Evolutionary conservation across 2,797 vertebrate genomes (phyloP), one percentile per base, ranked within the genome.

Genomic region (Cygnus olor): DNA sequence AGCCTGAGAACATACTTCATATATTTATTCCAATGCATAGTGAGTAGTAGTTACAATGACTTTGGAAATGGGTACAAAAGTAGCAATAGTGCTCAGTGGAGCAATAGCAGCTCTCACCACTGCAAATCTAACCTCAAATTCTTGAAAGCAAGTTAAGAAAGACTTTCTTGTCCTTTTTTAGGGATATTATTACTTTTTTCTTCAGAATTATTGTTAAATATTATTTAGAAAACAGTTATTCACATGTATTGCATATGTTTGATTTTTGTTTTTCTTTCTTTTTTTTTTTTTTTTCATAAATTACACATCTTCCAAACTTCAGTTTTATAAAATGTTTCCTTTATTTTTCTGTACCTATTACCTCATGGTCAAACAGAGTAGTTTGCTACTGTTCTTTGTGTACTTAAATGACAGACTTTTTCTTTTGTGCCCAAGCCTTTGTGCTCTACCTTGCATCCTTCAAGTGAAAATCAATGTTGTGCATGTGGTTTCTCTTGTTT

Each of bases 11-110:
- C 73, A 38, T 38, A 60, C 49, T 86, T 83, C 73, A 89, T 58
- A 66, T 60, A 88, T 72, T 89, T 72, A 63, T 79, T 93, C 66
- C 83, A 58, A 51, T 57, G 56, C 81, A 38, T 54, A 74, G 68
- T 42, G 70, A 40, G 65, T 32, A 30, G 14, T 32, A 30, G 36
- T 89, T 47, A 13, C 42, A 36, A n/a, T 13, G n/a, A 27, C 11
- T 56, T 66, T 34, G 58, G 58, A 49, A 63, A 38, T 32, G 36
- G 16, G 17, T 40, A 53, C 36, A 64, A 78, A 76, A n/a, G 28
- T 77, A 49, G 36, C 45, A 40, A 20, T 38, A 30, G 16, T 61
- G 28, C n/a, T 63, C 16, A 51, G 20, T 32, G 21, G 20, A 60
- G n/a, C 25, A 36, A 36, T 38, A 36, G 27, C 22, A 30, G 58